These are phyloP conservation scores for Lymantria monacha DNA, from an alignment of 2,888 invertebrate species.

Conservation along the genomic window DNA sequence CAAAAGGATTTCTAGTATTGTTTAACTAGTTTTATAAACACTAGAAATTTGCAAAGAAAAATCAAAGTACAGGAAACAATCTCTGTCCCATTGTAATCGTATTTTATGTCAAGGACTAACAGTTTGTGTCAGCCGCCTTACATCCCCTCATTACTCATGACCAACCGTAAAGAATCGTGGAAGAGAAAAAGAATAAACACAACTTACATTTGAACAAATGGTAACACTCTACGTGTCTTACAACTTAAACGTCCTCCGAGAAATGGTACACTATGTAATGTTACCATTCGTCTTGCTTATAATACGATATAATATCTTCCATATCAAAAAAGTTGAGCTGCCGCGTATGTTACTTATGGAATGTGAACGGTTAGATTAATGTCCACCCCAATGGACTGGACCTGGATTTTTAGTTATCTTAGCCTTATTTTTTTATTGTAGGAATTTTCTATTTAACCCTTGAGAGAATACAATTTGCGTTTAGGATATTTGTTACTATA, in stretches of 20 bases:
- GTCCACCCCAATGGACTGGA: slow-evolving; percentile 29
- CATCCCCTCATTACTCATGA: slow-evolving; percentile 67
- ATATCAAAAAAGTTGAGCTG: slow-evolving; percentile 43
- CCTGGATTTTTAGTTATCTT: slow-evolving; percentile 45
- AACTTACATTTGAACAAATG: slow-evolving; percentile 70
- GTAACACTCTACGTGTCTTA: slow-evolving; percentile 72
- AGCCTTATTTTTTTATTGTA: slow-evolving; percentile 37
- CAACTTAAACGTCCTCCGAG: slow-evolving; percentile 67
- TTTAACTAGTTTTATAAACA: too few species aligned
- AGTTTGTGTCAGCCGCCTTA: slow-evolving; percentile 52
- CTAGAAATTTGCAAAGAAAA: slow-evolving; percentile 13
- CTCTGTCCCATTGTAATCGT: slow-evolving; percentile 55
- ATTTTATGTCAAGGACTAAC: slow-evolving; percentile 51
- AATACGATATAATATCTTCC: slow-evolving; percentile 59
- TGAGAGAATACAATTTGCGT: slow-evolving; percentile 51
- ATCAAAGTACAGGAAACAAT: slow-evolving; percentile 50
- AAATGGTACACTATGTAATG: slow-evolving; percentile 69
- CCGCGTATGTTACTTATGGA: slow-evolving; percentile 44
- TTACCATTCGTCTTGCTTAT: slow-evolving; percentile 61
- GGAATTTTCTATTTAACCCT: slow-evolving; percentile 64
- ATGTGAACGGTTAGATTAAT: slow-evolving; percentile 42
- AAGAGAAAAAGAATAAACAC: slow-evolving; percentile 66
- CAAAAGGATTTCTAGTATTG: too few species aligned
- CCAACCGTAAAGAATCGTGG: slow-evolving; percentile 54
- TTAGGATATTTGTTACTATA: slow-evolving; percentile 44